Evolutionary conservation across 2,888 invertebrate genomes (phyloP).

Genomic region (Melanchra persicariae): DNA sequence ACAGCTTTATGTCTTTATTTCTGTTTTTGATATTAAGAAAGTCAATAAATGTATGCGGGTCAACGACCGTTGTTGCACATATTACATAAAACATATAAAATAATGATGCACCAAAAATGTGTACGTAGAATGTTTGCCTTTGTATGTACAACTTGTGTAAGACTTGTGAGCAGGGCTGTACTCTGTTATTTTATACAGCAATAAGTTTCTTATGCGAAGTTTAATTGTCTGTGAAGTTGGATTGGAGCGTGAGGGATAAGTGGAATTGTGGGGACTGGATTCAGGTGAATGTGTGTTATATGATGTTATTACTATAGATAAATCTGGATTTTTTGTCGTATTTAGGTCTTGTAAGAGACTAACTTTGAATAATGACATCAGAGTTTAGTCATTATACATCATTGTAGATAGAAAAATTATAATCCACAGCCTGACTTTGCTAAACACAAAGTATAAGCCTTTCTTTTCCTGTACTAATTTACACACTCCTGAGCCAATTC

Average conservation of each 20-base stretch:
- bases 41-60: too few species aligned
- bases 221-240: constrained; percentile 60
- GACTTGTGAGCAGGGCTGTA: constrained; percentile 43
- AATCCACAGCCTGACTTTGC: too few species aligned
- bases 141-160: constrained; percentile 26
- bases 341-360: not conserved
- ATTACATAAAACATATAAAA: too few species aligned
- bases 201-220: constrained; percentile 48
- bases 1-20: too few species aligned
- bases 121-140: not conserved
- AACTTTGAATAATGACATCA: not conserved
- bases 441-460: too few species aligned
- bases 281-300: not conserved
- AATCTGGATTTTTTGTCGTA: constrained; percentile 22
- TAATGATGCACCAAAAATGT: too few species aligned
- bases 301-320: not conserved
- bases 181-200: constrained; percentile 51
- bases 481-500: too few species aligned
- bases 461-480: too few species aligned
- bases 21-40: too few species aligned
- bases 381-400: not conserved
- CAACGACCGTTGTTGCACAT: too few species aligned
- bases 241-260: constrained; percentile 33
- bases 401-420: not conserved
- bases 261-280: constrained; percentile 12